phyloP scores from a whole-genome alignment of 2,888 invertebrate species.

The Priocnemis perturbator region DNA sequence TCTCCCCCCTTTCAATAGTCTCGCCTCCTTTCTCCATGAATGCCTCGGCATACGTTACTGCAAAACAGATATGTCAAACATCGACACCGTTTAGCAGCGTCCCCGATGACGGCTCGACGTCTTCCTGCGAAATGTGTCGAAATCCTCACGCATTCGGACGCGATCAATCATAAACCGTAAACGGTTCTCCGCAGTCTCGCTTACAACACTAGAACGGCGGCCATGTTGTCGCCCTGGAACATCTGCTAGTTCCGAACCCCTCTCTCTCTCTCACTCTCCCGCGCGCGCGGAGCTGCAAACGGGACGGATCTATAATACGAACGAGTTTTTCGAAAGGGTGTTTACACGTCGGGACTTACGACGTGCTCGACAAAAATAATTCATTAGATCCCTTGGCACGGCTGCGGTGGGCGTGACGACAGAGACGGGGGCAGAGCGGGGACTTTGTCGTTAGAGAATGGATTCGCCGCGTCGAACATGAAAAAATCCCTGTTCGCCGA shows the following conservation, averaged over 20 bases:
- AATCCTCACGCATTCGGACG: too few species aligned
- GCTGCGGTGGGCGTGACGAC: slow-evolving; percentile 53
- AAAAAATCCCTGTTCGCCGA: slow-evolving; percentile 1
- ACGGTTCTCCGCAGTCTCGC: slow-evolving; percentile 47
- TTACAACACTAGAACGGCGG: slow-evolving; percentile 37
- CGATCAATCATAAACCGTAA: slow-evolving; percentile 58
- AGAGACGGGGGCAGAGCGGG: slow-evolving; percentile 20
- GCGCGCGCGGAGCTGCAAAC: slow-evolving; percentile 20
- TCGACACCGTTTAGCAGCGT: too few species aligned
- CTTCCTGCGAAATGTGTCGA: too few species aligned
- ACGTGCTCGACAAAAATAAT: slow-evolving; percentile 56
- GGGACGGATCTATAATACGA: slow-evolving; percentile 14
- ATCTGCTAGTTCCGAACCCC: slow-evolving; percentile 56
- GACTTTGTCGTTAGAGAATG: slow-evolving; percentile 36
- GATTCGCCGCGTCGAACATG: slow-evolving; percentile 15
- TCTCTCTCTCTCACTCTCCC: too few species aligned
- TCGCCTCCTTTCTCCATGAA: too few species aligned
- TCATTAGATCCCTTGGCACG: slow-evolving; percentile 47
- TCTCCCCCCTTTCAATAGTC: too few species aligned
- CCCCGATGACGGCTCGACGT: too few species aligned
- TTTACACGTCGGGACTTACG: slow-evolving; percentile 55
- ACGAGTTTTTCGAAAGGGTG: slow-evolving; percentile 56
- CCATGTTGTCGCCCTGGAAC: slow-evolving; percentile 65
- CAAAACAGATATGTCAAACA: too few species aligned
- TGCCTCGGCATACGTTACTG: too few species aligned